These are phyloP conservation scores for Catagonus wagneri DNA, from an alignment of 2,113 vertebrate species.

Conservation along the genomic window DNA sequence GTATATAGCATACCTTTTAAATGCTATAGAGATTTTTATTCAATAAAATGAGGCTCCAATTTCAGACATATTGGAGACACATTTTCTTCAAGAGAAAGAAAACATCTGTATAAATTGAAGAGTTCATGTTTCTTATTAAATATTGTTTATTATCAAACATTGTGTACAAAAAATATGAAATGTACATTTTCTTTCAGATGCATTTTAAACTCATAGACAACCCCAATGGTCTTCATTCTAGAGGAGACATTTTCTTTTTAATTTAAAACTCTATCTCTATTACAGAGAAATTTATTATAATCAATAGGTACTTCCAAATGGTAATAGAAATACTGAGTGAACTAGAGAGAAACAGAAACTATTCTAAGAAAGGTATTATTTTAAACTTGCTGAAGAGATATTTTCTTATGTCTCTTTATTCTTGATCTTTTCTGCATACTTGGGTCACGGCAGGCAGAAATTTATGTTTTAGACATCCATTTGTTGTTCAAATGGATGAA, in stretches of 20 bases:
- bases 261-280: background rate
- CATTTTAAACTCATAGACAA: background rate
- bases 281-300: slow-evolving; percentile 30
- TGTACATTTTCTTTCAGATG: background rate
- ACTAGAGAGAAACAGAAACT: background rate
- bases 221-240: background rate
- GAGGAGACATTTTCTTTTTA: background rate
- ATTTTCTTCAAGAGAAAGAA: slow-evolving; percentile 31
- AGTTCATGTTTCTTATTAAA: background rate
- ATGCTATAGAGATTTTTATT: slow-evolving; percentile 9
- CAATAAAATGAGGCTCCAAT: background rate
- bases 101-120: background rate
- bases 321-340: slow-evolving; percentile 57
- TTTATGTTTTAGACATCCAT: background rate
- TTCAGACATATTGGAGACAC: background rate
- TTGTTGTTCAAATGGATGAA: slow-evolving; percentile 56
- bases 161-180: background rate
- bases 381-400: slow-evolving; percentile 55
- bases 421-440: slow-evolving; percentile 8
- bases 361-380: slow-evolving; percentile 51
- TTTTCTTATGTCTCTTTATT: slow-evolving; percentile 47
- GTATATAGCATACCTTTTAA: background rate
- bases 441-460: slow-evolving; percentile 55
- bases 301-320: slow-evolving; percentile 21
- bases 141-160: background rate